These are phyloP conservation scores for Drosophila willistoni DNA, from an alignment of 1,140 invertebrate genomes.

Conservation along the genomic window DNA sequence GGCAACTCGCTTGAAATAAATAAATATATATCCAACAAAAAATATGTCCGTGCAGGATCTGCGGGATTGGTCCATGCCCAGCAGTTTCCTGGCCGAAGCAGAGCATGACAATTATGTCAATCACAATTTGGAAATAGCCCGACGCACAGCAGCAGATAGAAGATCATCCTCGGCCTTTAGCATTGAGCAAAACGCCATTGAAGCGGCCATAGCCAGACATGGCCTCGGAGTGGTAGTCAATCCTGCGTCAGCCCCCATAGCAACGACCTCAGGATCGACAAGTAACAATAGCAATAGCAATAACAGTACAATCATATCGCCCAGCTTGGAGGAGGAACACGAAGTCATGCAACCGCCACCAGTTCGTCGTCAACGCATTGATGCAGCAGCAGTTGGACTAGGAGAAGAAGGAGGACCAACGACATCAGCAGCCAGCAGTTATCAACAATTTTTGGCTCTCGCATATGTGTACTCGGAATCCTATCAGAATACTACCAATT, in stretches of 20 bases:
- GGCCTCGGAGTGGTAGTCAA: slow-evolving; percentile 16
- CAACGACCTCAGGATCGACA: neutral
- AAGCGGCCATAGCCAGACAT: slow-evolving; percentile 43
- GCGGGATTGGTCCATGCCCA: slow-evolving; percentile 36
- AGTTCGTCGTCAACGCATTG: slow-evolving; percentile 39
- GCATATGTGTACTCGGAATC: slow-evolving; percentile 33
- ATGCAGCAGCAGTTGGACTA: neutral
- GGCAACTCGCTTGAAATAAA: slow-evolving; percentile 20
- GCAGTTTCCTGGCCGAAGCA: slow-evolving; percentile 31
- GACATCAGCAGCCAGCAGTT: neutral
- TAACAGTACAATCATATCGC: neutral
- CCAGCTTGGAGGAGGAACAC: slow-evolving; percentile 15
- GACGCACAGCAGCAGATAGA: slow-evolving; percentile 27
- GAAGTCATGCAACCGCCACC: slow-evolving; percentile 25
- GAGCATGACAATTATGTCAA: slow-evolving; percentile 51
- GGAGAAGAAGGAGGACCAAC: neutral
- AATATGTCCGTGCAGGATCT: slow-evolving; percentile 43
- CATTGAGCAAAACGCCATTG: slow-evolving; percentile 46
- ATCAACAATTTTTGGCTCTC: slow-evolving; percentile 35
- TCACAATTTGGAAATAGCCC: slow-evolving; percentile 47
- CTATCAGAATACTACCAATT: slow-evolving; percentile 5
- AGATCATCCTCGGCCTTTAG: slow-evolving; percentile 20
- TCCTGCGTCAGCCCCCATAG: neutral
- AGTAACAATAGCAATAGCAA: neutral
- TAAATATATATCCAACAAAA: slow-evolving; percentile 9